Evolutionary conservation across 1,140 invertebrate species (phyloP), one percentile per base, ranked within the genome.

Genomic region (Dendrolimus kikuchii): DNA sequence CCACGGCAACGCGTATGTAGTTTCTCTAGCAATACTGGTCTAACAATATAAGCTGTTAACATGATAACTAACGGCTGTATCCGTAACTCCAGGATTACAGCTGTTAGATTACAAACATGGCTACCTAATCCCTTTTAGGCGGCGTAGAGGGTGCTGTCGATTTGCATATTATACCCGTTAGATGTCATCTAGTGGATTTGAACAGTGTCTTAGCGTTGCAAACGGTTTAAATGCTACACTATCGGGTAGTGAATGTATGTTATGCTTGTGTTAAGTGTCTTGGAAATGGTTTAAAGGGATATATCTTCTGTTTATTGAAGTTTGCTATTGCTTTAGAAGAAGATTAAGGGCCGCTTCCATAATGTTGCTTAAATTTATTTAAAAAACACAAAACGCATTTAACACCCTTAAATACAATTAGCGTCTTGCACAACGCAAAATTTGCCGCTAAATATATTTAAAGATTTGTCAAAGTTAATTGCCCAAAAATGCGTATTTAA

Each of bases 151-250:
- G 69, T 63, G 66, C 67, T 66, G 66, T 64, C 66, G 6, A 81
- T 81, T 79, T 81, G 74, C 78, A 81, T 81, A 72, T 68, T 61
- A 64, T 66, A 59, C 62, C 68, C 66, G 74, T 81, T 81, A 79
- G 70, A 64, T 58, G 76, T 77, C 76, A 79, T 81, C 66, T 65
- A 62, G 53, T 60, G 68, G 66, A 66, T 78, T 79, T 65, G 67
- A 74, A 70, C 71, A 66, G 66, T 59, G 74, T 80, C 77, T 77
- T 80, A 80, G 71, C 62, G 49, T 23, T 3, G 23, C 23, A 23
- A 23, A 23, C 23, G 23, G 23, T 23, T 23, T 38, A 40, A 49
- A 49, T 38, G 7, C 9, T 4, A 39, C 9, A 40, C 71, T 70
- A 60, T 58, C 53, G 61, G 64, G 64, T 71, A 59, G 61, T 49